Evolutionary conservation across 2,888 invertebrate genomes (phyloP), one percentile per base, ranked within the genome.

Genomic region (Monoplex corrugatus): DNA sequence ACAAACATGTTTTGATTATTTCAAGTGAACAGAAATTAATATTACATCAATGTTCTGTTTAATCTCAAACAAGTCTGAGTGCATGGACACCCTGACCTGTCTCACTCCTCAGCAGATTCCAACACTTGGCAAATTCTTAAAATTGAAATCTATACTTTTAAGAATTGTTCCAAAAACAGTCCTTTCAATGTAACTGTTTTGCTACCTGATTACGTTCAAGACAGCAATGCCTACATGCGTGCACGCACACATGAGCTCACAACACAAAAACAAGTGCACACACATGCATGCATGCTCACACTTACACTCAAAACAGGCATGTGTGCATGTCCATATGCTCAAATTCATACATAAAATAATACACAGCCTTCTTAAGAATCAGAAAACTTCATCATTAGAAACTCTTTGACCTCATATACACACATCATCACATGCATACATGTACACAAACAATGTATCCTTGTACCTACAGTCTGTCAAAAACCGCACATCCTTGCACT

Each of bases 281-380:
- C 19, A 1, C 75, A 5, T 75, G 6, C 75, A 38, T 75, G 43
- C 32, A n/a, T n/a, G 28, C 72, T n/a, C 72, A 43, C 43, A 72
- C 87, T 40, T n/a, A 44, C 75, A 87, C 44, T n/a, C 75, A 87
- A 28, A 75, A 63, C 32, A 44, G n/a, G n/a, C n/a, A n/a, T n/a
- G n/a, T 57, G 28, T 57, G 10, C 2, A 57, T 57, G 57, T 43
- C 8, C 43, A 23, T 43, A 80, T 10, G 16, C 8, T 80, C 28
- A 6, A 80, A 23, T 80, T 80, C 10, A 80, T 40, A 43, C 28
- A 80, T 23, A 10, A 80, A 80, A 38, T 19, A 19, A 75, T 23
- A 43, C 32, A 80, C 19, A 80, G 6, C 28, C 5, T 80, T 80
- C 40, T 43, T 43, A n/a, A n/a, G 43, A 57, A 80, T 23, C 2